Evolutionary conservation across 1,140 invertebrate species (phyloP).

Genomic region (Hyles vespertilio): DNA sequence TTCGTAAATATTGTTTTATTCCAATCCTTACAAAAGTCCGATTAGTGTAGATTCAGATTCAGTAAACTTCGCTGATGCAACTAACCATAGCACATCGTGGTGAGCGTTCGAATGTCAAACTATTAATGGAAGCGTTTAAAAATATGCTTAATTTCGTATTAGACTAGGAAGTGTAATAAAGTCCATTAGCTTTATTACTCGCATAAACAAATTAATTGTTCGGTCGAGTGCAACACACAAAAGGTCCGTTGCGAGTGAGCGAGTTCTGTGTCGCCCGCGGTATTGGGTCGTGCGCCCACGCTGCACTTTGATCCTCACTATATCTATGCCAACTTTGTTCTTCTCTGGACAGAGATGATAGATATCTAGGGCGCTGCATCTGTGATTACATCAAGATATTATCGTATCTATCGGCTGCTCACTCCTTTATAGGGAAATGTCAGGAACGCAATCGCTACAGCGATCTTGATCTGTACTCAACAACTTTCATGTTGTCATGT

Average conservation of each 20-base stretch:
- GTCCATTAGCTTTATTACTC: conserved; percentile 30
- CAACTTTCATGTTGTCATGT: background rate
- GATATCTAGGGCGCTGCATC: conserved; percentile 60
- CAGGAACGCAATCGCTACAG: background rate
- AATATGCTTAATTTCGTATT: conserved; percentile 8
- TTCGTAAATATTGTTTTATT: conserved; percentile 63
- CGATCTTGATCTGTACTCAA: background rate
- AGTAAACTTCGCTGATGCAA: background rate
- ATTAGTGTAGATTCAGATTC: background rate
- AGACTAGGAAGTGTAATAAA: conserved; percentile 25
- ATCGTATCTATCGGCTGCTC: conserved; percentile 36
- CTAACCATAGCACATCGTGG: background rate
- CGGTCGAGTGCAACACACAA: conserved; percentile 33
- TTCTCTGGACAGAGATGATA: conserved; percentile 40
- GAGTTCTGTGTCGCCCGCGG: conserved; percentile 49
- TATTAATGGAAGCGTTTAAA: conserved; percentile 3
- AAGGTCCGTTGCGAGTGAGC: conserved; percentile 54
- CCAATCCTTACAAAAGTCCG: conserved; percentile 38
- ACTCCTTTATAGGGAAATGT: conserved; percentile 22
- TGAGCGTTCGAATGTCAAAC: no score
- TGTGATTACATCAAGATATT: conserved; percentile 36
- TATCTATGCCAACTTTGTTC: conserved; percentile 72
- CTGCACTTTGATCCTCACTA: conserved; percentile 68
- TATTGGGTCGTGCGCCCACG: conserved; percentile 71
- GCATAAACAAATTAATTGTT: conserved; percentile 39